Evolutionary conservation across 92 coral and sea anemone species (phyloP).

Genomic region (Actinernus sp.): DNA sequence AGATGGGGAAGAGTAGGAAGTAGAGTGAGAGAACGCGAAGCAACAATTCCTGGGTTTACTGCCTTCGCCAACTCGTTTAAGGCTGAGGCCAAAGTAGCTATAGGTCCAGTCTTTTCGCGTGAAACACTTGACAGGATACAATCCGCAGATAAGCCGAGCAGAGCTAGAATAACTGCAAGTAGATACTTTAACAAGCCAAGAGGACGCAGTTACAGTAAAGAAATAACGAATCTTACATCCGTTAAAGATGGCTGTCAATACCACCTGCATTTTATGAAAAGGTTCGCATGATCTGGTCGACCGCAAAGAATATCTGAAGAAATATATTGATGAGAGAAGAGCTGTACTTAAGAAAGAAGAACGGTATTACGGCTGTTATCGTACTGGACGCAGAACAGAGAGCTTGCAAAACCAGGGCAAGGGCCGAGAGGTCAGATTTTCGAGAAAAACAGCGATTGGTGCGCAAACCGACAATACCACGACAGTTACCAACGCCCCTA

Average conservation of each 20-base stretch:
- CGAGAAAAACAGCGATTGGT: background rate
- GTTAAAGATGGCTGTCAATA: background rate
- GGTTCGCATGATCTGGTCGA: conserved; percentile 13
- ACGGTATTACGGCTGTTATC: conserved; percentile 20
- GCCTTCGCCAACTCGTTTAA: conserved; percentile 20
- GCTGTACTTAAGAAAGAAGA: conserved; percentile 14
- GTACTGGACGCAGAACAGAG: conserved; percentile 27
- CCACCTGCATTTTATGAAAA: conserved; percentile 12
- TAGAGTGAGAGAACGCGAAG: background rate
- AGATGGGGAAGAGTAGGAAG: conserved; percentile 37
- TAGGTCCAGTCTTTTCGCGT: conserved; percentile 51
- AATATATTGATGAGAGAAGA: conserved; percentile 24
- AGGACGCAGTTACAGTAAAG: background rate
- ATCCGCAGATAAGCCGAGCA: too few species aligned
- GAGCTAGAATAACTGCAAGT: conserved; percentile 10
- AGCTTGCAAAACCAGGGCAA: conserved; percentile 11
- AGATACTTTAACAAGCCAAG: conserved; percentile 4
- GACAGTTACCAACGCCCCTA: conserved; percentile 15
- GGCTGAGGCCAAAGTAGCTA: conserved; percentile 46
- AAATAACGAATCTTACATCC: background rate
- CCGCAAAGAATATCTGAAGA: conserved; percentile 8
- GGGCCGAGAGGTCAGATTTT: background rate
- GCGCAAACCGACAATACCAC: too few species aligned
- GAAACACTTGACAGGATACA: conserved; percentile 25
- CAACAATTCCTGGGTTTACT: conserved; percentile 13